Conservation (phyloP, 2,888 invertebrate genomes). For the Aspidiotus rigidus region DNA sequence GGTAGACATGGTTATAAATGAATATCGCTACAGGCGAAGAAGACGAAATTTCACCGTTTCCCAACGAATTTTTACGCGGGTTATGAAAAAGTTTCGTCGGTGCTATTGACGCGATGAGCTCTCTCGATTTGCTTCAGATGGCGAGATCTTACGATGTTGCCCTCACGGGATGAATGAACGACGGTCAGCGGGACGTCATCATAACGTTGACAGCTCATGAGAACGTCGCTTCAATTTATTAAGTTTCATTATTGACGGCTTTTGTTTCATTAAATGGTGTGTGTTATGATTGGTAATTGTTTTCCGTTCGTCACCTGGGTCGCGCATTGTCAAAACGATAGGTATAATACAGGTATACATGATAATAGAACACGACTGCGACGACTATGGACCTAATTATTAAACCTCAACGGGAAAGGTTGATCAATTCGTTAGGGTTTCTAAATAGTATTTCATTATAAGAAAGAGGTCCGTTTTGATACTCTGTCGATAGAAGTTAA, state of each 20-base stretch:
- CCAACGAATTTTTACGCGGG: no score
- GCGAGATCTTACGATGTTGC: background rate
- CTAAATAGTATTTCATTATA: slow-evolving; percentile 5
- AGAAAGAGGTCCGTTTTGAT: slow-evolving; percentile 1
- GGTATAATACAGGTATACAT: background rate
- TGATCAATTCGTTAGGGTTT: slow-evolving; percentile 7
- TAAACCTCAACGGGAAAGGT: slow-evolving; percentile 11
- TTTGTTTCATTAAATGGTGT: slow-evolving; percentile 32
- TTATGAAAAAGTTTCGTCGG: no score
- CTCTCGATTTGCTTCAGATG: no score
- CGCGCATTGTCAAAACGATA: slow-evolving; percentile 3
- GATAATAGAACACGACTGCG: slow-evolving; percentile 10
- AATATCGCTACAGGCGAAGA: no score
- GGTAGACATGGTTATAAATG: no score
- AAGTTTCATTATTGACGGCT: slow-evolving; percentile 25
- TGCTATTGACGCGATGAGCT: no score
- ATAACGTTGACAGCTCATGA: slow-evolving; percentile 24
- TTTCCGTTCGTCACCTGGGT: slow-evolving; percentile 24
- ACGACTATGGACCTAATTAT: slow-evolving; percentile 9
- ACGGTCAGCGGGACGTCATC: slow-evolving; percentile 25
- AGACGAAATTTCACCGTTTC: no score
- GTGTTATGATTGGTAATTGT: slow-evolving; percentile 32
- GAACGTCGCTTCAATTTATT: slow-evolving; percentile 14
- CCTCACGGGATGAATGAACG: slow-evolving; percentile 7
- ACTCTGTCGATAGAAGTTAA: background rate